Conservation (phyloP, 2,113 vertebrate genomes). For the Ancistrus triradiatus region DNA sequence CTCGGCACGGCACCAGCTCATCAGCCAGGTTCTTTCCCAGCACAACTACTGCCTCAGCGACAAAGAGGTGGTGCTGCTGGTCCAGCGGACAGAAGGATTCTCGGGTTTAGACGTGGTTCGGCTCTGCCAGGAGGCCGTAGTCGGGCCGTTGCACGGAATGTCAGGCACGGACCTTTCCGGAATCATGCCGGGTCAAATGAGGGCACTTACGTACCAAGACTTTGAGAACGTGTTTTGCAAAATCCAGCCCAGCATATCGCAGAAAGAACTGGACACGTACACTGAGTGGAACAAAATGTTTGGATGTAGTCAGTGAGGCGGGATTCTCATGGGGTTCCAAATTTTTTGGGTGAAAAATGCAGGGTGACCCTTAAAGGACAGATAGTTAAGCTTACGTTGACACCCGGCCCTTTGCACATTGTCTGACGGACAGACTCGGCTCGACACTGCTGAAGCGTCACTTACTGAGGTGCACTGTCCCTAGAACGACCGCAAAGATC, state of each 20-base stretch:
- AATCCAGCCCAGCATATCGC: constrained; percentile 98
- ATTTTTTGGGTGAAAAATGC: constrained; percentile 64
- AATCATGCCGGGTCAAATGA: constrained; percentile 93
- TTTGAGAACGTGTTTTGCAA: constrained; percentile 99
- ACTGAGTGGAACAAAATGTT: constrained; percentile 99
- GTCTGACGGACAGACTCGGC: constrained; percentile 72
- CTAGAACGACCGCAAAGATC: constrained; percentile 77
- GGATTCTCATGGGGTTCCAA: constrained; percentile 15
- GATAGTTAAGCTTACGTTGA: constrained; percentile 73
- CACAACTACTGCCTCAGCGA: constrained; percentile 99
- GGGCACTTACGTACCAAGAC: constrained; percentile 97
- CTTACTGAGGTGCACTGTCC: constrained; percentile 72
- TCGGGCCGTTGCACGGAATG: constrained; percentile 89
- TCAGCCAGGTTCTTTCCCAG: constrained; percentile 97
- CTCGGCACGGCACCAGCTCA: constrained; percentile 96
- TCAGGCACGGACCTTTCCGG: constrained; percentile 86
- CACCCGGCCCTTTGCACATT: constrained; percentile 74
- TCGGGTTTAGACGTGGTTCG: constrained; percentile 93
- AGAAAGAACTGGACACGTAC: constrained; percentile 97
- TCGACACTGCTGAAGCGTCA: constrained; percentile 75
- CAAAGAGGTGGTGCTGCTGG: constrained; percentile 96
- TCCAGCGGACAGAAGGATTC: constrained; percentile 97
- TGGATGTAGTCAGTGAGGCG: constrained; percentile 88
- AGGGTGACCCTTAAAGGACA: constrained; percentile 73
- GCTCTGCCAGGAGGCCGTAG: constrained; percentile 93